Conservation (phyloP, 2,888 invertebrate genomes). For the Autographa gamma region DNA sequence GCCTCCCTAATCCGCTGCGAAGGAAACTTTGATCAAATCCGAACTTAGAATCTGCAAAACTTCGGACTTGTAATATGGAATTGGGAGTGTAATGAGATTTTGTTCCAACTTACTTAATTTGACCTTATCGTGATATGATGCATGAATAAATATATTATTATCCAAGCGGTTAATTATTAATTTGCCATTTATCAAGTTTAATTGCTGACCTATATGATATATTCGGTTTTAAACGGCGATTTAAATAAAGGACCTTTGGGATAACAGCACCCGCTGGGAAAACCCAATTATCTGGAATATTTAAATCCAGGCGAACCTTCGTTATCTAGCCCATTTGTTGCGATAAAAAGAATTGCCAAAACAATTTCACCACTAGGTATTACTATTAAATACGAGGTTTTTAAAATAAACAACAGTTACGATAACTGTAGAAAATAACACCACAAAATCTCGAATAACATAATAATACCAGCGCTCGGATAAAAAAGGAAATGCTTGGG, state of each 20-base stretch:
- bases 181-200: conserved; percentile 1
- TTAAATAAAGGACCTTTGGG: background rate
- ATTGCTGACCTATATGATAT: background rate
- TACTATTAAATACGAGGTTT: no score
- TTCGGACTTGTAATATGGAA: conserved; percentile 28
- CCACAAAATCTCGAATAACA: conserved; percentile 30
- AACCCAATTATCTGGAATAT: conserved; percentile 1
- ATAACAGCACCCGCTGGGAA: background rate
- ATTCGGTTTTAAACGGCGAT: background rate
- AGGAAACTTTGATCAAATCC: conserved; percentile 51
- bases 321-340: background rate
- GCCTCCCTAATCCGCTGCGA: conserved; percentile 39
- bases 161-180: background rate
- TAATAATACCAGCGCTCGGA: conserved; percentile 29
- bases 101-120: conserved; percentile 25
- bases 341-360: conserved; percentile 1
- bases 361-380: background rate
- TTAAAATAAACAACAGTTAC: no score
- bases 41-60: conserved; percentile 41
- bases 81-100: conserved; percentile 39
- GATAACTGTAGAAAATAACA: conserved; percentile 14
- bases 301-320: background rate
- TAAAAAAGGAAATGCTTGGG: conserved; percentile 33
- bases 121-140: conserved; percentile 21
- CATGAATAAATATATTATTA: conserved; percentile 15